These are phyloP conservation scores for Varanus komodoensis DNA, from an alignment of 2,113 vertebrate genomes.

Conservation along the genomic window DNA sequence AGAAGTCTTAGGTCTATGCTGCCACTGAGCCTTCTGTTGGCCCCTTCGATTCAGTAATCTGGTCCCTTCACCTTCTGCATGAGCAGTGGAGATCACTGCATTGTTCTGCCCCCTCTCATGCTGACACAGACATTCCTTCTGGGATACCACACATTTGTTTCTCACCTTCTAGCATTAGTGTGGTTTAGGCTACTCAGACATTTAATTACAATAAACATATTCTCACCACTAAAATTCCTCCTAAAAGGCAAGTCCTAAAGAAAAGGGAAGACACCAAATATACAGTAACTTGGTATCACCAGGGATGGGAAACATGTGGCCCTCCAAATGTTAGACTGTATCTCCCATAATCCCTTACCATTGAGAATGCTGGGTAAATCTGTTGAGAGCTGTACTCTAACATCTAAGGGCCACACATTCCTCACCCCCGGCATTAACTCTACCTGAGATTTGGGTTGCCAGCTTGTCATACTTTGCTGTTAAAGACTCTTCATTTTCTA, in stretches of 20 bases:
- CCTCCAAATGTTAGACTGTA: no score
- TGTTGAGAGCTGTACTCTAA: no score
- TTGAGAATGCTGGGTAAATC: no score
- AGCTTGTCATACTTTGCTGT: constrained; percentile 85
- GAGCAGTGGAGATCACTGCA: no score
- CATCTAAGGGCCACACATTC: no score
- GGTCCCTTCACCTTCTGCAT: neutral
- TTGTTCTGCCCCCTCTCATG: neutral
- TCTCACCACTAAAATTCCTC: constrained; percentile 23
- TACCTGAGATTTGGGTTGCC: constrained; percentile 86
- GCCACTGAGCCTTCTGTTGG: no score
- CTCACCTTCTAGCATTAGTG: neutral
- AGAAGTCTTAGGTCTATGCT: no score
- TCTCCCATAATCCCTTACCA: no score
- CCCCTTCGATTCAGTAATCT: neutral
- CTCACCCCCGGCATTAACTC: constrained; percentile 3
- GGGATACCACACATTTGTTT: neutral
- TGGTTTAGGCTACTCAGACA: constrained; percentile 21
- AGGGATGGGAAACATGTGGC: no score
- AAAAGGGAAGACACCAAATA: constrained; percentile 7
- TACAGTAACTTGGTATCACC: neutral
- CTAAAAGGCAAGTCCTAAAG: neutral
- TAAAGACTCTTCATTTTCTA: constrained; percentile 81
- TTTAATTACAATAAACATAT: neutral
- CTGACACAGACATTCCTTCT: neutral